phyloP scores from a whole-genome alignment of 2,888 invertebrate species.

The Stenchaetothrips biformis region DNA sequence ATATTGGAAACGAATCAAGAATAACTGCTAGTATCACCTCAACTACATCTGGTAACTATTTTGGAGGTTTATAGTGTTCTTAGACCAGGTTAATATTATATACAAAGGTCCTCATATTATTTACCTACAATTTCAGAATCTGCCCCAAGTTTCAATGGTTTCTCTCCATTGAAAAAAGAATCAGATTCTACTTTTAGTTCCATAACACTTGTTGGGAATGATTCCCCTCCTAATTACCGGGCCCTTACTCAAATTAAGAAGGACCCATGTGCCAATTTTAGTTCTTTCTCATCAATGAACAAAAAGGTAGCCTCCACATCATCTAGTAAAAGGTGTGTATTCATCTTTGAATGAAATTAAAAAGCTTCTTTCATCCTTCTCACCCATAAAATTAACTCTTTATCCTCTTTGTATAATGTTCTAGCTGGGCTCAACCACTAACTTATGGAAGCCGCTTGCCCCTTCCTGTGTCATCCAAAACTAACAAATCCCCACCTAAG shows the following conservation, averaged over 20 bases:
- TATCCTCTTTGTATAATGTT: conserved; percentile 9
- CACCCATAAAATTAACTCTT: neutral
- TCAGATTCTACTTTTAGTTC: neutral
- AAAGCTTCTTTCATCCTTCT: neutral
- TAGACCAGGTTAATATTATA: neutral
- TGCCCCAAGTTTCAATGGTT: neutral
- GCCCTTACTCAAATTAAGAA: neutral
- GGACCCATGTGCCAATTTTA: neutral
- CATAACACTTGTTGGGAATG: neutral
- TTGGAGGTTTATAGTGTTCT: neutral
- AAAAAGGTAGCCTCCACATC: neutral
- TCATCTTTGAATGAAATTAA: neutral
- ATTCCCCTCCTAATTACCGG: neutral
- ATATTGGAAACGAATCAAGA: neutral
- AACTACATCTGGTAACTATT: neutral
- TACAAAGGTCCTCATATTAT: neutral
- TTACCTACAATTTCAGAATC: neutral
- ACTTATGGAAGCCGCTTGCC: conserved; percentile 4
- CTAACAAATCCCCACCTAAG: neutral
- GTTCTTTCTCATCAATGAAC: neutral
- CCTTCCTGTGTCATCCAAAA: neutral
- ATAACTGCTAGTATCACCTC: conserved; percentile 1
- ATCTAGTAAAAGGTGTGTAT: neutral
- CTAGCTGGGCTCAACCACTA: neutral
- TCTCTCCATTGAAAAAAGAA: neutral